phyloP scores from a whole-genome alignment of 2,113 vertebrate species.

The Malurus elegans region DNA sequence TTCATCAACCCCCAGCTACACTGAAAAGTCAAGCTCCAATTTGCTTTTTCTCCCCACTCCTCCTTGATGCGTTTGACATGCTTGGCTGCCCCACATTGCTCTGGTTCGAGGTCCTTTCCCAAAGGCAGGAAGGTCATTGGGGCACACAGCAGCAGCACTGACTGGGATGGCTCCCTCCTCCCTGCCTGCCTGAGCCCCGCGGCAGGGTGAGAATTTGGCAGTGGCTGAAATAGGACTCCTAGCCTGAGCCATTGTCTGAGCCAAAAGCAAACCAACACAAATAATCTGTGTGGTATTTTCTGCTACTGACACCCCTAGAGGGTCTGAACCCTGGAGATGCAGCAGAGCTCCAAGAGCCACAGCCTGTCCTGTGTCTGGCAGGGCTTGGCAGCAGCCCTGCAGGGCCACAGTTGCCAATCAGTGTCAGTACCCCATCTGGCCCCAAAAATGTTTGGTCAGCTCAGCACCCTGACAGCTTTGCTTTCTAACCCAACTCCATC shows the following conservation, averaged over 20 bases:
- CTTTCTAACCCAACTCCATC: neutral
- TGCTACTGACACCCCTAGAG: neutral
- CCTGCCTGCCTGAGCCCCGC: rapidly evolving
- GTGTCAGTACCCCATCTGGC: too few relatives aligned
- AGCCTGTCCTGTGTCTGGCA: neutral
- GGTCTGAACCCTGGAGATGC: neutral
- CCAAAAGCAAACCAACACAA: neutral
- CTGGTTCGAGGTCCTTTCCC: neutral
- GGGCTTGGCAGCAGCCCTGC: neutral
- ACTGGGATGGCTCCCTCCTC: neutral
- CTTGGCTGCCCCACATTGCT: neutral
- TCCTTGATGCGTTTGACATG: neutral
- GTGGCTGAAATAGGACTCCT: neutral
- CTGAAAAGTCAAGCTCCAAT: neutral
- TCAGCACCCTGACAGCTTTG: neutral
- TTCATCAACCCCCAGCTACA: neutral
- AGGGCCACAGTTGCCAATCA: neutral
- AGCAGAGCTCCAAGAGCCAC: neutral
- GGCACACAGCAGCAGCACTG: neutral
- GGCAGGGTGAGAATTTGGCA: neutral
- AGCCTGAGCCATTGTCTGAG: neutral
- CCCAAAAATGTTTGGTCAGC: neutral
- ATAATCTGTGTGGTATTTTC: neutral
- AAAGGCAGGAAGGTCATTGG: neutral
- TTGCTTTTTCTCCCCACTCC: neutral